A percentile compares a stretch with the other conserved stretches of the same genome.
Conservation (phyloP, 2,113 vertebrate genomes). For the Bettongia penicillata region DNA sequence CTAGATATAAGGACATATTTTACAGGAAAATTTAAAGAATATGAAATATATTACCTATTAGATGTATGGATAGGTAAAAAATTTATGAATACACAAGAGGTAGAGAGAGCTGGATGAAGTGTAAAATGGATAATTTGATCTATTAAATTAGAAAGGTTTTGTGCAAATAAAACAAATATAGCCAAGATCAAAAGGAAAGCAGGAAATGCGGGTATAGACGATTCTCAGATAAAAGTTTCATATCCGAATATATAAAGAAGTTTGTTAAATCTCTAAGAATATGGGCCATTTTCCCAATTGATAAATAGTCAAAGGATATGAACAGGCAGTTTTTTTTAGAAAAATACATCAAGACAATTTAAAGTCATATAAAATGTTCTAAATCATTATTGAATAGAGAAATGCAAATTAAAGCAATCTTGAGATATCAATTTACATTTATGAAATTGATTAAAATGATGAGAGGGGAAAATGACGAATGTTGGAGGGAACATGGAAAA, state of each 20-base stretch:
- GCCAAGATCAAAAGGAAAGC: too few species aligned
- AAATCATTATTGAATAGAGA: neutral
- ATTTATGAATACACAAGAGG: neutral
- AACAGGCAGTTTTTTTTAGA: too few species aligned
- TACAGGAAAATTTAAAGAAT: neutral
- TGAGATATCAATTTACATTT: neutral
- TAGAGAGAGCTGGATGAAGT: neutral
- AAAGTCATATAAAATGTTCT: neutral
- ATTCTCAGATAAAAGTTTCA: too few species aligned
- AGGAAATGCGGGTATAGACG: too few species aligned
- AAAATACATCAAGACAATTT: neutral
- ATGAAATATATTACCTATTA: too few species aligned
- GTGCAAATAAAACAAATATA: too few species aligned
- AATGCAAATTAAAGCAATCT: neutral
- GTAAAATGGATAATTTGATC: neutral
- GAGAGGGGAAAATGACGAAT: neutral
- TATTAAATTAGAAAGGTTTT: too few species aligned
- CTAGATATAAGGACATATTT: neutral
- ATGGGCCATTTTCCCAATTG: too few species aligned
- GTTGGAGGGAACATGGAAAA: neutral
- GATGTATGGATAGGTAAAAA: neutral
- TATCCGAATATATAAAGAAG: too few species aligned
- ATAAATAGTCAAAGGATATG: too few species aligned
- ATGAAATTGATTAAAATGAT: neutral
- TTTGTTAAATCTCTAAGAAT: too few species aligned